Base-by-base conservation (phyloP, 2,113 vertebrate species). In the Dinomys branickii region DNA sequence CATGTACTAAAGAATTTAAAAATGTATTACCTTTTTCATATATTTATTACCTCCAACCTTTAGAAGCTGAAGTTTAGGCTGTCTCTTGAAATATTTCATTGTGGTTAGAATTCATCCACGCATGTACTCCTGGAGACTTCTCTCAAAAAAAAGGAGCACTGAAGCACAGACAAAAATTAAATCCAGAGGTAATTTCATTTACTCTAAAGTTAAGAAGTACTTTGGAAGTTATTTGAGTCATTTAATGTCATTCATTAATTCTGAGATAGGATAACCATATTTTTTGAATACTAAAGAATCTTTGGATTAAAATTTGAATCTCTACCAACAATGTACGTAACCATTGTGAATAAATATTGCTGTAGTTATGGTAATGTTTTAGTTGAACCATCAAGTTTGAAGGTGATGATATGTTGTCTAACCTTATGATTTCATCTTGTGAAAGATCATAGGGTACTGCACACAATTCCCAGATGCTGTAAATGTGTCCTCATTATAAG, bases 1-100 rank as follows among this genome's bases (percentile, higher is more conserved):
- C n/a, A 58, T 59, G 12, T 91, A 91, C 56, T 82, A 75, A 85
- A 17, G 52, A 95, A 97, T 95, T 80, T 5, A 83, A 69, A 95
- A 92, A 35, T 2, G 17, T 80, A 9, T 44, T 84, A 19, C 85
- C 30, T 65, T 11, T 93, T 84, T 93, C 73, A 82, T 50, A 90
- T 71, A 82, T 71, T 65, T 22, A 58, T 95, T 80, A 73, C 4
- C 11, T 85, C 17, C 35, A 65, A 24, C 78, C 71, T 96, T 94
- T 86, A 17, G 84, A 75, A 87, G 59, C 44, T 86, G 50, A 94
- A 94, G 19, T 78, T 85, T 85, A 81, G n/a, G 44, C 7, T 82
- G 35, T 83, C 83, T 89, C 33, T 41, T 86, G 35, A 93, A 96
- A 69, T 20, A 92, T 77, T 95, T 90, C 9, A 71, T 3, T 56